These are phyloP conservation scores for Trichomalopsis sarcophagae DNA, from an alignment of 1,140 invertebrate genomes.

Conservation along the genomic window DNA sequence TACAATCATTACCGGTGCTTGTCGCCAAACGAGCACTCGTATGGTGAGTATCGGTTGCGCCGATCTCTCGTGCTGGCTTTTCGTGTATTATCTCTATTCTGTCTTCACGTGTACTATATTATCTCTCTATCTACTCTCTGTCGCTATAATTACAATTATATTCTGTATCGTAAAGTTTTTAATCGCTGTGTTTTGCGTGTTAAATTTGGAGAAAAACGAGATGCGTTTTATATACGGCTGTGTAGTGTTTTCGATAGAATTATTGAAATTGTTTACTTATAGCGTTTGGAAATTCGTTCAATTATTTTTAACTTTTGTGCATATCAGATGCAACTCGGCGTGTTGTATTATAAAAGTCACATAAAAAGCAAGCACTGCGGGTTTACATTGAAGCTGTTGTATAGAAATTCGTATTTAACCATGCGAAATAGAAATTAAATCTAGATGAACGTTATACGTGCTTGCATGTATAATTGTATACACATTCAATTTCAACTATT, in stretches of 20 bases:
- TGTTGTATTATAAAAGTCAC: too few species aligned
- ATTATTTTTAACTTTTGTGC: too few species aligned
- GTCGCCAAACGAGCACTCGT: constrained; percentile 78
- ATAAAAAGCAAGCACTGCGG: too few species aligned
- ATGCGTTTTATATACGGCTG: too few species aligned
- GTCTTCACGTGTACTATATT: not conserved
- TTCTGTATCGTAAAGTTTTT: too few species aligned
- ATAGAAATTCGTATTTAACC: not conserved
- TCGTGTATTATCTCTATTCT: not conserved
- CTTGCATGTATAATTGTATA: too few species aligned
- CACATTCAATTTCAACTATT: not conserved
- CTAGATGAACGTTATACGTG: not conserved
- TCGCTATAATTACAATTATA: not conserved
- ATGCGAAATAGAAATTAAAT: not conserved
- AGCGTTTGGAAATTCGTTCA: not conserved
- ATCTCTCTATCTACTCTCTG: not conserved
- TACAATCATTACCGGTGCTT: constrained; percentile 84
- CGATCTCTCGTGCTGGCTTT: constrained; percentile 3
- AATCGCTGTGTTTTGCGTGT: too few species aligned
- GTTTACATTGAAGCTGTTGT: too few species aligned
- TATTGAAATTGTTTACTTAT: not conserved
- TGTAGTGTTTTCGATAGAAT: too few species aligned
- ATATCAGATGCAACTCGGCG: too few species aligned
- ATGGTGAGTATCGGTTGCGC: constrained; percentile 57
- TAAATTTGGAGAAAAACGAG: too few species aligned